Evolutionary conservation across 2,797 vertebrate species (phyloP).

Genomic region (Tauraco hartlaubi): DNA sequence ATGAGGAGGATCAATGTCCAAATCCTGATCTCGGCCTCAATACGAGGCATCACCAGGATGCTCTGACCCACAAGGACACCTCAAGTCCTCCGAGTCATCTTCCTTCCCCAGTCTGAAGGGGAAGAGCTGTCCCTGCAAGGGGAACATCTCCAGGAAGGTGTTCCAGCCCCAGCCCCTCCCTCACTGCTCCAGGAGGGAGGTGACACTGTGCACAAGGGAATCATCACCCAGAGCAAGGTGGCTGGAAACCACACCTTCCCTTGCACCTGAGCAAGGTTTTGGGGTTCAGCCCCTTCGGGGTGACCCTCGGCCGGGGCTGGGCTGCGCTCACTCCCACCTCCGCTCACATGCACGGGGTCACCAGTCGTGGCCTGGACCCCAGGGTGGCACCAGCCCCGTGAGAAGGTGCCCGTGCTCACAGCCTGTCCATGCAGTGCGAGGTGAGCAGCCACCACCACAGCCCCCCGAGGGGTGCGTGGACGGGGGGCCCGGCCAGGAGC

Average conservation of each 20-base stretch:
- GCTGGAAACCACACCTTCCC: background rate
- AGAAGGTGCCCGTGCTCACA: background rate
- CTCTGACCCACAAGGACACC: background rate
- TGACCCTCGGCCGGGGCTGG: rapidly evolving
- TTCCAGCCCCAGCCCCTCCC: background rate
- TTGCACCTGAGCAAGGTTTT: background rate
- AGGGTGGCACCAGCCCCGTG: slow-evolving; percentile 36
- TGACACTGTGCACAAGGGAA: background rate
- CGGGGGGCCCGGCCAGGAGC: background rate
- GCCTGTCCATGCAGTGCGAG: slow-evolving; percentile 75
- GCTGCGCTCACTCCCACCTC: background rate
- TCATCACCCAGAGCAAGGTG: background rate
- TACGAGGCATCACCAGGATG: rapidly evolving
- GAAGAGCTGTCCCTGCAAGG: background rate
- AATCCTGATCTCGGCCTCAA: background rate
- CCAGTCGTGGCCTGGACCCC: background rate
- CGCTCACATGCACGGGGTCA: background rate
- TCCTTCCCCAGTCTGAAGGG: background rate
- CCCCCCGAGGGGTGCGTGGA: background rate
- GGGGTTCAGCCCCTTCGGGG: rapidly evolving
- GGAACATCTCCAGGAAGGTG: background rate
- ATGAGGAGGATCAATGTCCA: rapidly evolving
- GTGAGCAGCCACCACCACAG: slow-evolving; percentile 19
- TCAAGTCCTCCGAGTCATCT: background rate
- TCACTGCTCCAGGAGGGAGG: background rate